These are phyloP conservation scores for Drymonia ruficornis DNA, from an alignment of 2,888 invertebrate species.

Conservation along the genomic window DNA sequence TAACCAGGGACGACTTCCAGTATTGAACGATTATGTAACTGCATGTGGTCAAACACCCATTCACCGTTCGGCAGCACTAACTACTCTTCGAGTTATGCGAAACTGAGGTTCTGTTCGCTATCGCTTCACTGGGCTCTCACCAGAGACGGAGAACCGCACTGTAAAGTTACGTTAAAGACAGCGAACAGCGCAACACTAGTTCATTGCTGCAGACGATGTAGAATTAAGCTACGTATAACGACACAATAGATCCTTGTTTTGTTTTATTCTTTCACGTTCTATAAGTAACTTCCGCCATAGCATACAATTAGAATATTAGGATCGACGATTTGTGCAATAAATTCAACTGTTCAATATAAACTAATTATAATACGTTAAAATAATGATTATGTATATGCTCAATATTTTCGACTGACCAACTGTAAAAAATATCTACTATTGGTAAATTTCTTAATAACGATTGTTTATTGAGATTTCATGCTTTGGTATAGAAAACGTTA, in stretches of 20 bases:
- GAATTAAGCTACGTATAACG: slow-evolving; percentile 64
- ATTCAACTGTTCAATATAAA: slow-evolving; percentile 65
- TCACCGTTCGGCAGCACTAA: too few relatives aligned
- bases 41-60: too few relatives aligned
- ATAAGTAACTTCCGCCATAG: slow-evolving; percentile 61
- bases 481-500: slow-evolving; percentile 39
- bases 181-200: slow-evolving; percentile 57
- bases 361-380: slow-evolving; percentile 58
- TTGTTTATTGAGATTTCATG: slow-evolving; percentile 53
- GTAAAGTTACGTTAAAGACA: slow-evolving; percentile 36
- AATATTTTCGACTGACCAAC: slow-evolving; percentile 83
- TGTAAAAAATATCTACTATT: slow-evolving; percentile 66
- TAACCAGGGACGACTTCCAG: too few relatives aligned
- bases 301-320: slow-evolving; percentile 65
- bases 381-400: slow-evolving; percentile 70
- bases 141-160: slow-evolving; percentile 13
- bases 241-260: slow-evolving; percentile 59
- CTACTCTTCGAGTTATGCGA: too few relatives aligned
- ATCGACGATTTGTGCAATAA: slow-evolving; percentile 77
- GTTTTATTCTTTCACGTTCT: slow-evolving; percentile 53
- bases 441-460: slow-evolving; percentile 48
- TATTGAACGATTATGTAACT: too few relatives aligned
- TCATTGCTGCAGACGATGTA: slow-evolving; percentile 69
- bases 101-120: too few relatives aligned
- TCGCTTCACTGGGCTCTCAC: slow-evolving; percentile 4